Percentiles rank a stretch among this genome's conserved stretches.
Conservation (phyloP, 2,113 vertebrate species). For the Hystrix cristata region DNA sequence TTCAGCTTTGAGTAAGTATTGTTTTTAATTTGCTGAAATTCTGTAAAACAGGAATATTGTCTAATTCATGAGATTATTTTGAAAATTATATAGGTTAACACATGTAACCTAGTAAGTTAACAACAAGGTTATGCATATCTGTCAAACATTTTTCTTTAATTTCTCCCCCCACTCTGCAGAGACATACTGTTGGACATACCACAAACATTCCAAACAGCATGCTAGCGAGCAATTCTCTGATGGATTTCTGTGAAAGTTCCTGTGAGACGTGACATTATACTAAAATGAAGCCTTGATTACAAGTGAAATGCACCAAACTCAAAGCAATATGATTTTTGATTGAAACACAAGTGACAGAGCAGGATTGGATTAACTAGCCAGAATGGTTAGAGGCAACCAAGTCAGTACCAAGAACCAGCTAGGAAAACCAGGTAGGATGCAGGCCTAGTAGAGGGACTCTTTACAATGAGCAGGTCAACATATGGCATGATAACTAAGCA, state of each 20-base stretch:
- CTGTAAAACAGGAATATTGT: not conserved
- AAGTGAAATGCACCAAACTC: not conserved
- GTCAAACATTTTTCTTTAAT: conserved; percentile 2
- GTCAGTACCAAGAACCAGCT: not conserved
- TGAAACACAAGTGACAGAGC: not conserved
- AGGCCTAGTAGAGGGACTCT: not conserved
- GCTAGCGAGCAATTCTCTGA: not conserved
- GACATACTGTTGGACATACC: not conserved
- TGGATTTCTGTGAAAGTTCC: not conserved
- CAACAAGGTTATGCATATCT: not conserved
- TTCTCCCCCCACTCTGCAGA: not conserved
- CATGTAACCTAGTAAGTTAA: not conserved
- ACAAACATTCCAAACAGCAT: not conserved
- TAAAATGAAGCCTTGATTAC: not conserved
- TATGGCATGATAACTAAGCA: not conserved
- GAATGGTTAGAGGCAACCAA: not conserved
- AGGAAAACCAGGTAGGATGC: not conserved
- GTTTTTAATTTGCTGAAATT: not conserved
- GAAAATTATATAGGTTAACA: not conserved
- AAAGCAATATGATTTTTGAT: not conserved
- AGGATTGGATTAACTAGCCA: not conserved
- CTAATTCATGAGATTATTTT: not conserved
- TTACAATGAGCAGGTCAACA: not conserved
- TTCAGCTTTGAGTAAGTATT: not conserved
- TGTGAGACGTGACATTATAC: not conserved